Evolutionary conservation across 2,113 vertebrate species (phyloP), one percentile per base, ranked within the genome.

Genomic region (Bambusicola thoracicus): DNA sequence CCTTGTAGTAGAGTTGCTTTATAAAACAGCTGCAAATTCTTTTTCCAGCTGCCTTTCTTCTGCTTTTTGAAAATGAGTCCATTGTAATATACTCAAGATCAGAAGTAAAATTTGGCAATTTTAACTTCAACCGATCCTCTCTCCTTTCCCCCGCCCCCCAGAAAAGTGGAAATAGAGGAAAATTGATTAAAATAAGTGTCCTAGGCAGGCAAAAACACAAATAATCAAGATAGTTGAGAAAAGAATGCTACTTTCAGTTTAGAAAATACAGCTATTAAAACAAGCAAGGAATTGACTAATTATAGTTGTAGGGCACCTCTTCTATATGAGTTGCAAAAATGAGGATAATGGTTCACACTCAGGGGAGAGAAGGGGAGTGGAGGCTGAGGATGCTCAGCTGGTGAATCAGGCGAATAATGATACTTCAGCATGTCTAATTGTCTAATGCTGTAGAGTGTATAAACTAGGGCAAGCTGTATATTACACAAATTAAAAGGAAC

Each of bases 351-450:
- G 72, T 13, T 55, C 72, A 14, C 56, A 40, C 72, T 87, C 46
- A 20, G 41, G 85, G 87, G 79, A 91, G 79, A 41, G 73, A 68
- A 74, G 51, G 43, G 46, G 41, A 93, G 48, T 0, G 1, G 49
- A 85, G 55, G 48, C 22, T 6, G 32, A 67, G 75, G 44, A 81
- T 81, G 51, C 61, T 93, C 51, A 8, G 76, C 36, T 94, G 73
- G 73, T 0, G 6, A 92, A 38, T 75, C 91, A 78, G 76, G 76
- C n/a, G 2, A 81, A 90, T 93, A 91, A 91, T 94, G 92, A 90
- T 90, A 76, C 56, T 96, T 95, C 82, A 97, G 95, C 95, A 94
- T 95, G 90, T 95, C 95, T 94, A 97, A 96, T 97, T 92, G 93
- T 88, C 66, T 96, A 93, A 95, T 84, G 44, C 91, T 75, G 76